These are phyloP conservation scores for Heteromurus nitidus DNA, from an alignment of 2,888 invertebrate genomes.

Conservation along the genomic window DNA sequence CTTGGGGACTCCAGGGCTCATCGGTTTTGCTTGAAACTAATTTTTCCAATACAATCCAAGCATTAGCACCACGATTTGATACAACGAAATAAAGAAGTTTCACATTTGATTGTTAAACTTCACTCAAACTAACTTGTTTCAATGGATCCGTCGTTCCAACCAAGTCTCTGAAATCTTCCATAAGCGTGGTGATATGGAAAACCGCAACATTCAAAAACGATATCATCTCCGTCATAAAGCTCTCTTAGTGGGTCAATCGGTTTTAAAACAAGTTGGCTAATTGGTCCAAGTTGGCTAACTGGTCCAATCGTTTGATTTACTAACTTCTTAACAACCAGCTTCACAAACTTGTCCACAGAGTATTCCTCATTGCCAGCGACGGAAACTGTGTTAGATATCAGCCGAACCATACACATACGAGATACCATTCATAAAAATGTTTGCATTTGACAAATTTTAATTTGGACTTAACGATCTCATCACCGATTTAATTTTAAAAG, in stretches of 20 bases:
- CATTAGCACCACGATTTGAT: too few relatives aligned
- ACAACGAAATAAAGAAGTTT: too few relatives aligned
- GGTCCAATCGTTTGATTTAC: background rate
- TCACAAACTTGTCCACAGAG: too few relatives aligned
- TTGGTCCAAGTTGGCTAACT: background rate
- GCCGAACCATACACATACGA: too few relatives aligned
- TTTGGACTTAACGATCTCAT: too few relatives aligned
- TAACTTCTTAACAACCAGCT: background rate
- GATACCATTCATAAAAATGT: too few relatives aligned
- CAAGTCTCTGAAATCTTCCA: slow-evolving; percentile 30
- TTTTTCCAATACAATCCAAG: too few relatives aligned
- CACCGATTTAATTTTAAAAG: too few relatives aligned
- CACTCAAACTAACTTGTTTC: background rate
- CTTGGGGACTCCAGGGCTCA: background rate
- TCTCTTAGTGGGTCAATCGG: background rate
- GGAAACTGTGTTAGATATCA: too few relatives aligned
- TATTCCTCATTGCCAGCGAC: too few relatives aligned
- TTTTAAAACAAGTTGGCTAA: background rate
- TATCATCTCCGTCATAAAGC: slow-evolving; percentile 16
- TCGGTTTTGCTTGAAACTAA: slow-evolving; percentile 15
- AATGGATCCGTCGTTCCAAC: slow-evolving; percentile 28
- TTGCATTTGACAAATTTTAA: too few relatives aligned
- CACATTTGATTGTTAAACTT: background rate
- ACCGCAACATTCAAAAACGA: slow-evolving; percentile 37
- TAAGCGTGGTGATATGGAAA: slow-evolving; percentile 25